A percentile compares a stretch with the other conserved stretches of the same genome.
phyloP scores from a whole-genome alignment of 2,797 vertebrate genomes.

The Cyclura pinguis region DNA sequence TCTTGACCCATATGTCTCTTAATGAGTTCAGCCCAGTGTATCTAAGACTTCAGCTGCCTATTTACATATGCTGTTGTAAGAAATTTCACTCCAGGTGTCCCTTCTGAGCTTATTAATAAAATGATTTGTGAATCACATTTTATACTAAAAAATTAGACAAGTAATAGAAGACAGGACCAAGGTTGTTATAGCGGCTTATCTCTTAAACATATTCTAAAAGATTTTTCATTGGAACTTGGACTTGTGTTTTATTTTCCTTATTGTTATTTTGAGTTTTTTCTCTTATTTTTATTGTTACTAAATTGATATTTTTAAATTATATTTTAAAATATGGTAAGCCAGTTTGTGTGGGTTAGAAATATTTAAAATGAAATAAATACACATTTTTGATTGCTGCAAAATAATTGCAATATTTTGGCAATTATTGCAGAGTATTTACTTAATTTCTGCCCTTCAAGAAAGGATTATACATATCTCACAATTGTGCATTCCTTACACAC shows the following conservation, averaged over 20 bases:
- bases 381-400: conserved; percentile 4
- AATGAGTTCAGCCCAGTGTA: too few species aligned
- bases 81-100: background rate
- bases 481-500: background rate
- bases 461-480: background rate
- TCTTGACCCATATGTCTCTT: too few species aligned
- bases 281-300: background rate
- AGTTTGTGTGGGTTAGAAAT: background rate
- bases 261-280: background rate
- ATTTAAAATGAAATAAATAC: background rate
- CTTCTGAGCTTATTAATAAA: background rate
- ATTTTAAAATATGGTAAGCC: background rate
- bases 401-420: background rate
- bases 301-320: background rate
- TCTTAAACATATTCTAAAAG: background rate
- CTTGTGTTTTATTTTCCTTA: background rate
- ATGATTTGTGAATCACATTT: background rate
- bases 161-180: background rate
- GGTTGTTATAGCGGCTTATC: background rate
- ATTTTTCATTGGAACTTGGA: background rate
- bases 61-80: conserved; percentile 26
- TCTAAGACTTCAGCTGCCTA: background rate
- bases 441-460: conserved; percentile 25
- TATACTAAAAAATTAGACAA: background rate
- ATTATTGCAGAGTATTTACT: background rate